These are phyloP conservation scores for Thalpophila matura DNA, from an alignment of 2,888 invertebrate species.

Conservation along the genomic window DNA sequence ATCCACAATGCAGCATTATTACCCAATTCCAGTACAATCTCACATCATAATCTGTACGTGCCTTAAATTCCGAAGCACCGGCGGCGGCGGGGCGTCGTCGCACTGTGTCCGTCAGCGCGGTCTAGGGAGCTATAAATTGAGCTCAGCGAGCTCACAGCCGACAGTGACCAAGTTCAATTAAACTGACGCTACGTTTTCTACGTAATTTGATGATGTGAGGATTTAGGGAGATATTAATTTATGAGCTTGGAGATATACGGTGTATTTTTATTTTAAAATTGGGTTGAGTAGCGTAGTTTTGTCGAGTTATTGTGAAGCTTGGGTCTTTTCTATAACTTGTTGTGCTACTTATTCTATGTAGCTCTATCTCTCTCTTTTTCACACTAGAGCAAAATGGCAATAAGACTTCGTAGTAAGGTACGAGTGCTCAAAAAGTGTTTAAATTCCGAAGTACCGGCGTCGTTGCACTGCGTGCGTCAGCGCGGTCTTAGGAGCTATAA, in stretches of 20 bases:
- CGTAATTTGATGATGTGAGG: slow-evolving; percentile 49
- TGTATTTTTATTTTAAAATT: background rate
- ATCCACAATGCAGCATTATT: slow-evolving; percentile 20
- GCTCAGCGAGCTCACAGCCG: slow-evolving; percentile 49
- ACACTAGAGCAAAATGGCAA: too few relatives aligned
- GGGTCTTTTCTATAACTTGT: too few relatives aligned
- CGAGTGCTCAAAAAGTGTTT: too few relatives aligned
- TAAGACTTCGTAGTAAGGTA: too few relatives aligned
- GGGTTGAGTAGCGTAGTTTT: too few relatives aligned
- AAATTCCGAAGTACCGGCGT: slow-evolving; percentile 20
- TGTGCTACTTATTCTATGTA: too few relatives aligned
- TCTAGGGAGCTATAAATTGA: slow-evolving; percentile 59
- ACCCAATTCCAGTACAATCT: slow-evolving; percentile 42
- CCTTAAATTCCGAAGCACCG: slow-evolving; percentile 27
- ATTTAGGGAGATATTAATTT: slow-evolving; percentile 26
- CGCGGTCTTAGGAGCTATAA: slow-evolving; percentile 54
- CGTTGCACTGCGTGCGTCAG: too few relatives aligned
- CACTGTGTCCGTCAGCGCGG: slow-evolving; percentile 3
- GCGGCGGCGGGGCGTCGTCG: too few relatives aligned
- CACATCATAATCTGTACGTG: slow-evolving; percentile 51
- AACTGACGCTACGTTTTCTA: slow-evolving; percentile 55
- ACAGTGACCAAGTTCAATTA: slow-evolving; percentile 58
- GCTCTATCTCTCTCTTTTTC: too few relatives aligned
- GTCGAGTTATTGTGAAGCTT: too few relatives aligned
- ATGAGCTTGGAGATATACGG: slow-evolving; percentile 2